Evolutionary conservation across 2,797 vertebrate species (phyloP).

Genomic region (Siniperca undulata): DNA sequence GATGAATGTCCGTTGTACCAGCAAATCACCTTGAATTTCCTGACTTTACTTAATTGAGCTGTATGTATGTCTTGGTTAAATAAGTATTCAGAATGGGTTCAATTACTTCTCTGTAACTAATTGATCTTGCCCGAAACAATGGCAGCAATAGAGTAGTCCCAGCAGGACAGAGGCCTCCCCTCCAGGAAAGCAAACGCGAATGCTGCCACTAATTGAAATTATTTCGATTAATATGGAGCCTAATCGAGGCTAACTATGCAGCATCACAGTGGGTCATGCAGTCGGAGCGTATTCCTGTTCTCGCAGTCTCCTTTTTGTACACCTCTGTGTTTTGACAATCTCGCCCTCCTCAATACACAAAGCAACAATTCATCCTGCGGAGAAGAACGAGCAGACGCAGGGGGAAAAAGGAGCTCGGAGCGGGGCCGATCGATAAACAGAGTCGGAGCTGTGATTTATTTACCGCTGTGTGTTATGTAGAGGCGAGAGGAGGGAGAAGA

Average conservation of each 20-base stretch:
- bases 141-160: conserved; percentile 61
- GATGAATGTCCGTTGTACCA: neutral
- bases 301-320: conserved; percentile 75
- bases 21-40: conserved; percentile 20
- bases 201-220: conserved; percentile 80
- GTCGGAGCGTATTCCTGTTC: conserved; percentile 28
- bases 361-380: conserved; percentile 95
- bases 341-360: conserved; percentile 90
- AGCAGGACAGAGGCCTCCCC: conserved; percentile 54
- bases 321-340: conserved; percentile 93
- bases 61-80: conserved; percentile 63
- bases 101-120: conserved; percentile 74
- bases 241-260: conserved; percentile 66
- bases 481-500: conserved; percentile 83
- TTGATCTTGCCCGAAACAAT: conserved; percentile 76
- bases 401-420: conserved; percentile 67
- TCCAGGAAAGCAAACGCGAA: conserved; percentile 59
- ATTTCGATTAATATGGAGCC: conserved; percentile 70
- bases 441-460: conserved; percentile 96
- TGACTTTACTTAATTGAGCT: conserved; percentile 60
- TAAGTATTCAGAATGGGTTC: conserved; percentile 58
- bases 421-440: conserved; percentile 96
- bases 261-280: conserved; percentile 56
- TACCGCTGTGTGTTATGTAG: conserved; percentile 97
- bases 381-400: conserved; percentile 76